phyloP scores from a whole-genome alignment of 92 coral and sea anemone genomes.

The Phenganax subtilis region DNA sequence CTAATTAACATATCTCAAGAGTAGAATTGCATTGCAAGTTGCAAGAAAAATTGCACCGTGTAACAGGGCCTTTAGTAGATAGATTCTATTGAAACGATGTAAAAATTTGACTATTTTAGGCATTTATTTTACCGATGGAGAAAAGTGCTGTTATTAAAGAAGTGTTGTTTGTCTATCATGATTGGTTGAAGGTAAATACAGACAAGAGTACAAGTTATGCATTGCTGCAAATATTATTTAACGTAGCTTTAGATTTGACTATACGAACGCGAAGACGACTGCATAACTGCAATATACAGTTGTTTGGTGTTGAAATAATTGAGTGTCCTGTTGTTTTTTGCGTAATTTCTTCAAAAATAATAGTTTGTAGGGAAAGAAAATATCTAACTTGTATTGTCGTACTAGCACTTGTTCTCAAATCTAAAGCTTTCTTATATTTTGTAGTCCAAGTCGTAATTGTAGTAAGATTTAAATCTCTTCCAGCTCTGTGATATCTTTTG shows the following conservation, averaged over 20 bases:
- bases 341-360: no score
- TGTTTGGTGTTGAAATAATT: no score
- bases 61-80: neutral
- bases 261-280: no score
- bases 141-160: conserved; percentile 76
- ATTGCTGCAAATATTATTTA: neutral
- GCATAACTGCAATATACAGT: no score
- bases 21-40: no score
- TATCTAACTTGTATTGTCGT: no score
- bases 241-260: neutral
- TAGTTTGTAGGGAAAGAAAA: no score
- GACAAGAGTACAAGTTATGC: neutral
- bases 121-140: conserved; percentile 73
- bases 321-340: no score
- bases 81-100: neutral
- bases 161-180: conserved; percentile 79
- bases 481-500: neutral
- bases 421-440: neutral
- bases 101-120: conserved; percentile 44
- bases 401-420: no score
- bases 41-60: neutral
- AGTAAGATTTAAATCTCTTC: no score
- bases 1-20: no score
- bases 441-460: neutral
- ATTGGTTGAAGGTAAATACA: conserved; percentile 74